Base-by-base conservation (phyloP, 2,113 vertebrate species). In the Crotophaga sulcirostris region DNA sequence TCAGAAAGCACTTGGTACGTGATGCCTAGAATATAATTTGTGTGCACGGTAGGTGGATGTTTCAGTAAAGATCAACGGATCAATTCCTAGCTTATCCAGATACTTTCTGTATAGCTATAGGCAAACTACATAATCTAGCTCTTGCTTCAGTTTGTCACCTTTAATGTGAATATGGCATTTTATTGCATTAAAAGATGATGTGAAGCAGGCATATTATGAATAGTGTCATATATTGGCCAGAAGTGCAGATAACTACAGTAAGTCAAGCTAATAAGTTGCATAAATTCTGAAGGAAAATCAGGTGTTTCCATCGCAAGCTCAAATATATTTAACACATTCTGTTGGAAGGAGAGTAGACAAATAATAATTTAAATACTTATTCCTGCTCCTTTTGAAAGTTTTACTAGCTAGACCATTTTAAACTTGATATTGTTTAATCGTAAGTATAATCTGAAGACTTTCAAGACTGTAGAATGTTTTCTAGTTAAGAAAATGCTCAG, bases 201-300 rank as follows among this genome's bases (percentile, higher is more conserved):
- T 49, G 74, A 78, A 91, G 42, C 88, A 78, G 59, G 63, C 36
- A 3, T 13, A 26, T 24, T 52, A 36, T 0, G 0, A 70, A 56
- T 4, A 45, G 19, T 81, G 69, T 42, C 66, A n/a, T 73, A 51
- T 66, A 78, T 9, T 67, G 72, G 59, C 64, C 73, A 70, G 79
- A 87, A 80, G 44, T 33, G 58, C 58, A 62, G 88, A 20, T 31
- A 56, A 86, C 13, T 94, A 72, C 67, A 73, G n/a, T 68, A 79
- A 89, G 64, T 68, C 70, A 89, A 23, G 34, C 68, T 77, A 86
- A 40, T 67, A 79, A 73, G 7, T 25, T 36, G 66, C 54, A 69
- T 64, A 87, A 67, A 89, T 84, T 94, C 60, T 73, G 47, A 78
- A 68, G 59, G 62, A 73, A 93, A 82, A 84, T 84, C 26, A 63